Conservation (phyloP, 2,797 vertebrate species). For the Vespertilio murinus region DNA sequence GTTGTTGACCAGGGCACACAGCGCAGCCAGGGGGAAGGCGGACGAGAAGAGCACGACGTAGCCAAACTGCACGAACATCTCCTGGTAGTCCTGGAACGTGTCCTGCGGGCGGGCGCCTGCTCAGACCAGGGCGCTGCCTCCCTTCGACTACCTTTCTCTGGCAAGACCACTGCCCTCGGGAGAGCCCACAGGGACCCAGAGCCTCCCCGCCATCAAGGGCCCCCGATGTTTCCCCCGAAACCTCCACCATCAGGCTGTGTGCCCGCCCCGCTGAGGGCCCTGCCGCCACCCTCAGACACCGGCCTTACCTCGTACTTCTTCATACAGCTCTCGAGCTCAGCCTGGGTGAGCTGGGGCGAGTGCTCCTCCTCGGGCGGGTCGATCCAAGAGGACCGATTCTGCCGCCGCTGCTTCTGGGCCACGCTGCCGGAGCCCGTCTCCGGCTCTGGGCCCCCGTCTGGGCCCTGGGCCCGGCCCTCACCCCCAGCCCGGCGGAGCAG, state of each 20-base stretch:
- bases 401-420: constrained; percentile 77
- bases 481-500: constrained; percentile 61
- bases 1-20: constrained; percentile 97
- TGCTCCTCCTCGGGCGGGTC: constrained; percentile 92
- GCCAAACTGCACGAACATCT: constrained; percentile 99
- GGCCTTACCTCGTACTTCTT: constrained; percentile 91
- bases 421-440: constrained; percentile 82
- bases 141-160: not conserved
- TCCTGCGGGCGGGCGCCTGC: constrained; percentile 84
- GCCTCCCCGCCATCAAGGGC: not conserved
- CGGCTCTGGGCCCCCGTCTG: constrained; percentile 74
- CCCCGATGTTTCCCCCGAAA: accelerated
- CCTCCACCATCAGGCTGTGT: not conserved
- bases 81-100: constrained; percentile 98
- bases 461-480: constrained; percentile 82
- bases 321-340: constrained; percentile 98
- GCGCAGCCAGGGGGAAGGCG: constrained; percentile 95
- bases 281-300: accelerated
- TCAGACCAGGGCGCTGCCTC: not conserved
- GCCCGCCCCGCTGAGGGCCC: not conserved
- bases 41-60: constrained; percentile 98
- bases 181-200: not conserved
- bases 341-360: constrained; percentile 90
- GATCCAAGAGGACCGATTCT: constrained; percentile 93
- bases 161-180: not conserved